Percentiles rank a stretch among this genome's conserved stretches.
These are phyloP conservation scores for Misgurnus mizolepis DNA, from an alignment of 2,113 vertebrate species.

Conservation along the genomic window DNA sequence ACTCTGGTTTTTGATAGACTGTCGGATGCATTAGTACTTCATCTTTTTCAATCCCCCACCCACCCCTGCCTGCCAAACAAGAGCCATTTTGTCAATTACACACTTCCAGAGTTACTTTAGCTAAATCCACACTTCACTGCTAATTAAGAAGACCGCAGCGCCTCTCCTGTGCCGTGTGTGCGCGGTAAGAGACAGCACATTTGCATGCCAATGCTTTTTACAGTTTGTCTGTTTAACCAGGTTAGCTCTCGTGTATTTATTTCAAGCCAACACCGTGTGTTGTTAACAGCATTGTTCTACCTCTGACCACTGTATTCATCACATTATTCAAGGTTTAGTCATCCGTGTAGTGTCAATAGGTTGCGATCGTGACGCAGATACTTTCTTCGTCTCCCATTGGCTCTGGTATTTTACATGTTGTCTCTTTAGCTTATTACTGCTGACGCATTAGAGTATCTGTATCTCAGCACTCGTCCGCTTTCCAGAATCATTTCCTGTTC, in stretches of 20 bases:
- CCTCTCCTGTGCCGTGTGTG: constrained; percentile 15
- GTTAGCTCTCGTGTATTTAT: background rate
- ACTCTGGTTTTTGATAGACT: constrained; percentile 18
- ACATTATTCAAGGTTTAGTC: constrained; percentile 26
- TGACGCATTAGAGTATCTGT: constrained; percentile 28
- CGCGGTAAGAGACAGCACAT: background rate
- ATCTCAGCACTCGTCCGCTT: constrained; percentile 21
- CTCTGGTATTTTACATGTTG: constrained; percentile 15
- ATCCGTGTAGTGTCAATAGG: constrained; percentile 22
- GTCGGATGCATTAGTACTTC: constrained; percentile 32
- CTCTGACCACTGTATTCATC: background rate
- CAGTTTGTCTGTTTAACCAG: background rate
- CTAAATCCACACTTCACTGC: constrained; percentile 52
- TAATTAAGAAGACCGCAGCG: constrained; percentile 39
- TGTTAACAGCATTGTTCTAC: constrained; percentile 8
- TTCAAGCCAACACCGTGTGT: background rate
- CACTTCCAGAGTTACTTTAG: constrained; percentile 41
- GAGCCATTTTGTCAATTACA: constrained; percentile 44
- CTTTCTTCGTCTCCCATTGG: constrained; percentile 32
- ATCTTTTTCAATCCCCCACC: constrained; percentile 18
- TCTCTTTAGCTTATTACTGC: constrained; percentile 10
- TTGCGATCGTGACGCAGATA: constrained; percentile 28
- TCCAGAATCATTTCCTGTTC: constrained; percentile 41
- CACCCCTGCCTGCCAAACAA: constrained; percentile 15
- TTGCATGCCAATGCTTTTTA: constrained; percentile 1